Evolutionary conservation across 35 echinoderm and acorn worm genomes (phyloP), one percentile per base, ranked within the genome.

Genomic region (Ophioderma brevispina): DNA sequence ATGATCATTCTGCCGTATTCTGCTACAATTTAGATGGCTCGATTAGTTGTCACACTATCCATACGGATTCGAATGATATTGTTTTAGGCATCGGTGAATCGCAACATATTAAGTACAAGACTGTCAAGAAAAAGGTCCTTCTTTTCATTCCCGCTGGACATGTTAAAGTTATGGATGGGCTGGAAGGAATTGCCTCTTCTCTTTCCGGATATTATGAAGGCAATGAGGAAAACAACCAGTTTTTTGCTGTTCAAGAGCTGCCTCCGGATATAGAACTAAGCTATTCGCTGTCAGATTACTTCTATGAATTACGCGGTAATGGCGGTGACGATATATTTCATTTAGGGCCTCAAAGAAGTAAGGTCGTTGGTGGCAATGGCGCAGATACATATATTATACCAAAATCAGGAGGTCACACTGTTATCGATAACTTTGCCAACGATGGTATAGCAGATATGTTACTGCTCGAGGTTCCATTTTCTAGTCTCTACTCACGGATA

Each of bases 1-100:
- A 77, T 28, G 34, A 77, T 28, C 6, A 77, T 35, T 13, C 76
- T 35, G 76, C 76, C 8, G 10, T 13, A 30, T 35, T 77, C 28
- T 77, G 76, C 76, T 77, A 77, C 76, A 77, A 77, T 77, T 77
- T 77, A 77, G 76, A 77, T 28, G 76, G 76, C 34, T 10, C 28
- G 30, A 77, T 13, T 8, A 77, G 76, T 28, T 77, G 76, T 30
- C 76, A 77, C 30, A 77, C 76, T 28, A 77, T 77, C 30, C 30
- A 13, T 77, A 35, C 76, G 76, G n/a, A 35, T 8, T 77, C n/a
- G 6, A 77, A 77, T 77, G 30, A 28, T 30, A 77, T 77, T 77
- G 76, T 77, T 28, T 77, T 77, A 30, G 34, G 76, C 8, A 77
- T 77, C 6, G 76, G 76, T 77, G 76, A 77, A 77, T 77, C 76